Evolutionary conservation across 1,140 invertebrate species (phyloP), one percentile per base, ranked within the genome.

Genomic region (Caenorhabditis inopinata): DNA sequence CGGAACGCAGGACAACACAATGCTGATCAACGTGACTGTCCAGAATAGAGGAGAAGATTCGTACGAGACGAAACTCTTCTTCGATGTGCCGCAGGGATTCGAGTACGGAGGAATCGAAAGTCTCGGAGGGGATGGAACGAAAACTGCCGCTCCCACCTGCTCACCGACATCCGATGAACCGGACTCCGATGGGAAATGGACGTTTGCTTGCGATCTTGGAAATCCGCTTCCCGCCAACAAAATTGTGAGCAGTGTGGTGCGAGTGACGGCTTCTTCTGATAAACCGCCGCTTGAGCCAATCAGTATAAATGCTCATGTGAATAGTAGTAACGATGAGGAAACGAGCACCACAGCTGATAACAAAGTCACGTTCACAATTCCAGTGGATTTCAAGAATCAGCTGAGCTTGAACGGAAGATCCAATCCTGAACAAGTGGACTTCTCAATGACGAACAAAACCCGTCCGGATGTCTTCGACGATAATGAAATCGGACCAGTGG

Each of bases 181-280:
- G 35, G 48, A 53, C 35, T 58, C 86, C 77, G 75, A 85, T 81
- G 53, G 78, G 75, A 74, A 47, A 80, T 77, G 83, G 85, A 75
- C 77, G 53, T 77, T 88, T 47, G 81, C 84, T 42, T 87, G 86
- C 75, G 86, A 87, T 32, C 79, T 87, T 21, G 86, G 86, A 16
- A 87, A 87, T 76, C 86, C 87, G 42, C 81, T 88, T 25, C 86
- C 86, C 29, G 85, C 87, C 4, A 87, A 85, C 47, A 85, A 84
- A 62, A 48, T 68, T n/a, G 82, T 81, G 11, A 77, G 78, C 38
- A 85, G 85, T 79, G 86, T 83, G 5, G 78, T 88, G n/a, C 82
- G 83, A 76, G 42, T 87, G 18, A 83, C 84, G 62, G 86, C 85
- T 4, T 76, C 47, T n/a, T 62, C 86, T 42, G 82, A 87, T 38